Evolutionary conservation across 2,888 invertebrate genomes (phyloP).

Genomic region (Caenorhabditis virilis): DNA sequence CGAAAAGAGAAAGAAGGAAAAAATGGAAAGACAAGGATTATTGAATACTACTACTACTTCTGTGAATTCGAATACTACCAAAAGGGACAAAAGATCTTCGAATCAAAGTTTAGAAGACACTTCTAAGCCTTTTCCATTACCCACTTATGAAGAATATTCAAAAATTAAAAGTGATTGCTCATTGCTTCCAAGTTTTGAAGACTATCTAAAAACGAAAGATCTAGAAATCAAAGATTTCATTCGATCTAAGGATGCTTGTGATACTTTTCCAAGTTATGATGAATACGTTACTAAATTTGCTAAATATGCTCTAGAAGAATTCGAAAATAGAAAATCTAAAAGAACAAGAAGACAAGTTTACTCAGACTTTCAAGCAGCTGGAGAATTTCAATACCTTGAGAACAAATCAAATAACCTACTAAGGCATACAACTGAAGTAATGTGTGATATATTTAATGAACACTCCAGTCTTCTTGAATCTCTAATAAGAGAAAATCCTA

Average conservation of each 20-base stretch:
- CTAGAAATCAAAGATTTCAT: slow-evolving; percentile 5
- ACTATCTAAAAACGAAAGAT: slow-evolving; percentile 17
- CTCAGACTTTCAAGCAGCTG: slow-evolving; percentile 45
- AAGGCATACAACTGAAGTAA: slow-evolving; percentile 31
- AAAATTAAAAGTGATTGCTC: slow-evolving; percentile 4
- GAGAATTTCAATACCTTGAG: slow-evolving; percentile 45
- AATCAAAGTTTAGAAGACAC: slow-evolving; percentile 4
- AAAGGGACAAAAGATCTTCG: slow-evolving; percentile 2
- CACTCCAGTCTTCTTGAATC: slow-evolving; percentile 22
- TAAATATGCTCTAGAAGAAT: slow-evolving; percentile 13
- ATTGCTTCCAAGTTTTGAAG: slow-evolving; percentile 12
- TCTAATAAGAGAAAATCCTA: slow-evolving; percentile 22
- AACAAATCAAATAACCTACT: slow-evolving; percentile 38
- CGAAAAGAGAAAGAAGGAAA: not conserved
- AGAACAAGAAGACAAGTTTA: slow-evolving; percentile 31
- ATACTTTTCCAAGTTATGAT: slow-evolving; percentile 12
- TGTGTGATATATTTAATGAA: slow-evolving; percentile 30
- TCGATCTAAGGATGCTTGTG: slow-evolving; percentile 8
- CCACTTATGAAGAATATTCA: slow-evolving; percentile 8
- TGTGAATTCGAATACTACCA: slow-evolving; percentile 2
- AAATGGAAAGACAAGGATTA: not conserved
- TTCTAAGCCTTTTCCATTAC: slow-evolving; percentile 6
- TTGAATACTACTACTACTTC: not conserved
- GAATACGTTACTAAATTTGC: slow-evolving; percentile 17
- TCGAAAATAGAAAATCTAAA: slow-evolving; percentile 6